A percentile compares a stretch with the other conserved stretches of the same genome.
These are phyloP conservation scores for Stigmatopora nigra DNA, from an alignment of 2,113 vertebrate genomes.

Conservation along the genomic window DNA sequence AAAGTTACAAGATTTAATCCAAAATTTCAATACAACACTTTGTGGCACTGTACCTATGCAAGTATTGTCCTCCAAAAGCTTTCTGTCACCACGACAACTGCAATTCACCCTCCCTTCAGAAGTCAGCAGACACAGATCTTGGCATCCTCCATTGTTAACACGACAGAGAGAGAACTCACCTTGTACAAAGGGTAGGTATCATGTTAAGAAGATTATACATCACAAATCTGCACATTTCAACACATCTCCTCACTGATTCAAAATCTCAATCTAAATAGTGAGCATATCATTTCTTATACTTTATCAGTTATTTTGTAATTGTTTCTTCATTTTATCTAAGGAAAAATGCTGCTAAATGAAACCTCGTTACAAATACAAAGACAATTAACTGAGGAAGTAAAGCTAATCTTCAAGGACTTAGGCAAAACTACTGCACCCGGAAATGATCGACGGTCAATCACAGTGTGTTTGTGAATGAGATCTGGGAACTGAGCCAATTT, in stretches of 20 bases:
- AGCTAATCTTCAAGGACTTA: not conserved
- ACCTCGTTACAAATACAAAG: not conserved
- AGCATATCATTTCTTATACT: not conserved
- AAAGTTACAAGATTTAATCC: no score
- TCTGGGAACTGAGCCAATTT: not conserved
- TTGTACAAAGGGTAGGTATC: conserved; percentile 34
- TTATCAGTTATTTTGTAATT: not conserved
- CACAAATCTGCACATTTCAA: not conserved
- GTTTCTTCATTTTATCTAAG: not conserved
- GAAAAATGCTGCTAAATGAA: not conserved
- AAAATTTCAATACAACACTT: not conserved
- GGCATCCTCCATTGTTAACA: conserved; percentile 88
- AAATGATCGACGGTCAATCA: not conserved
- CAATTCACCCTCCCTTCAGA: conserved; percentile 90
- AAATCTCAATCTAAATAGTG: not conserved
- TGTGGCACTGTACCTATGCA: conserved; percentile 74
- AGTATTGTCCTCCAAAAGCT: conserved; percentile 86
- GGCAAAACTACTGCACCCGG: not conserved
- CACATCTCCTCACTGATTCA: not conserved
- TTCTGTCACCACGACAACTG: conserved; percentile 84
- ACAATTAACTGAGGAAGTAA: not conserved
- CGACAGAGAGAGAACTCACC: conserved; percentile 88
- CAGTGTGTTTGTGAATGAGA: not conserved
- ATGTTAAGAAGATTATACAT: conserved; percentile 5
- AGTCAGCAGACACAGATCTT: conserved; percentile 88